Evolutionary conservation across 2,888 invertebrate species (phyloP).

Genomic region (Yponomeuta evonymella): DNA sequence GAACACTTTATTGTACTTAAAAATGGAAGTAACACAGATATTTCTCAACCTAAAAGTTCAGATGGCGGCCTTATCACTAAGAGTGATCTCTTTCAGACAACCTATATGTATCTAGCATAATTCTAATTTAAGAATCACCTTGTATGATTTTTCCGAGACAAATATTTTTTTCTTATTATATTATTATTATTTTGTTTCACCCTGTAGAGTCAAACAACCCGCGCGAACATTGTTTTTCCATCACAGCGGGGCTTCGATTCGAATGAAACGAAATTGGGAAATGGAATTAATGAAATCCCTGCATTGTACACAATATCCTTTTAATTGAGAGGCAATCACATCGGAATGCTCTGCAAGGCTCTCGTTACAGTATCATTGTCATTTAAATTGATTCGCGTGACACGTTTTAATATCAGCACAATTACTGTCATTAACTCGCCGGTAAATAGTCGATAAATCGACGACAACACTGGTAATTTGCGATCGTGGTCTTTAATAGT

Average conservation of each 20-base stretch:
- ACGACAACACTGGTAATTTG: neutral
- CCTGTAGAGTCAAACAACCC: too few relatives aligned
- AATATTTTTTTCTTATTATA: too few relatives aligned
- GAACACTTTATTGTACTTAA: too few relatives aligned
- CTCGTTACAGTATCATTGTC: conserved; percentile 11
- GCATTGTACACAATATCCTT: neutral
- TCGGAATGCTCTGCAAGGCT: neutral
- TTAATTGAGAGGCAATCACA: conserved; percentile 4
- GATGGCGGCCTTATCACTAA: too few relatives aligned
- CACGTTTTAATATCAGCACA: conserved; percentile 9
- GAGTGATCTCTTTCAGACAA: too few relatives aligned
- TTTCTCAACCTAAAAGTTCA: too few relatives aligned
- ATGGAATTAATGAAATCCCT: neutral
- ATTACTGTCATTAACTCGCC: conserved; percentile 10
- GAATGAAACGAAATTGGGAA: conserved; percentile 11
- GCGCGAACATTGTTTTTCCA: neutral
- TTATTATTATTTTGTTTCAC: too few relatives aligned
- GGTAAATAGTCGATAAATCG: neutral
- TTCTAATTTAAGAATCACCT: too few relatives aligned
- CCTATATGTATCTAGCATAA: too few relatives aligned
- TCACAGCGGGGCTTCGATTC: conserved; percentile 1
- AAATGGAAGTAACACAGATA: too few relatives aligned
- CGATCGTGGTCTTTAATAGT: neutral
- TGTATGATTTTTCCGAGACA: too few relatives aligned
- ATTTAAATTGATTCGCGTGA: conserved; percentile 10